Percentiles rank a stretch among this genome's conserved stretches.
Evolutionary conservation across 2,113 vertebrate genomes (phyloP).

Genomic region (Cisticola juncidis): DNA sequence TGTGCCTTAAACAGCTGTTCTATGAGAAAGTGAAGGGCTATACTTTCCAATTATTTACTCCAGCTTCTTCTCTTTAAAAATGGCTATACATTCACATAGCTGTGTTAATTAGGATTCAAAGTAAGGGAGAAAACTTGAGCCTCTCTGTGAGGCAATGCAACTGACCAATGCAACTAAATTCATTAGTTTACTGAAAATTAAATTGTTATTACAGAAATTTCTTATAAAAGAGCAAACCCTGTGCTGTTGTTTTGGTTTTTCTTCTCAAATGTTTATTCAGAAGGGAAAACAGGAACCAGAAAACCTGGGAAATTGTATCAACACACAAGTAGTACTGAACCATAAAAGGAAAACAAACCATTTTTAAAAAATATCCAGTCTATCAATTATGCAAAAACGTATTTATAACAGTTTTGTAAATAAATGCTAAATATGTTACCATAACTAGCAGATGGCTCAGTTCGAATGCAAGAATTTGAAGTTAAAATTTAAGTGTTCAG

Average conservation of each 20-base stretch:
- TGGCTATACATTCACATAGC: not conserved
- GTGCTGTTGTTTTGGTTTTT: not conserved
- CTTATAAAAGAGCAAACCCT: not conserved
- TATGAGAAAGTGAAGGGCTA: not conserved
- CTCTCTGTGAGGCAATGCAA: not conserved
- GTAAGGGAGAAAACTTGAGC: not conserved
- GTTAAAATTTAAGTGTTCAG: too few relatives aligned
- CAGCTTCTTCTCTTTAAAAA: not conserved
- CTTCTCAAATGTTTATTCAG: not conserved
- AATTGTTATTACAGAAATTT: not conserved
- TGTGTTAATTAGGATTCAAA: not conserved
- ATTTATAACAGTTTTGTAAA: not conserved
- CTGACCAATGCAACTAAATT: not conserved
- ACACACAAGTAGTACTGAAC: not conserved
- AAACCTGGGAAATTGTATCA: not conserved
- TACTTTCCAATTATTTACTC: not conserved
- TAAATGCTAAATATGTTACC: slow-evolving; percentile 11
- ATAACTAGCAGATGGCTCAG: slow-evolving; percentile 23
- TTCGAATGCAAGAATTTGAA: not conserved
- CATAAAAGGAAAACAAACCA: not conserved
- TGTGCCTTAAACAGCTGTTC: not conserved
- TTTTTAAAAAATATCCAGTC: not conserved
- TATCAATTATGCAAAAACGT: slow-evolving; percentile 11
- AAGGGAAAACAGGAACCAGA: not conserved
- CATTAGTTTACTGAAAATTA: not conserved